Base-by-base conservation (phyloP, 1,140 invertebrate species). In the Microplitis demolitor region DNA sequence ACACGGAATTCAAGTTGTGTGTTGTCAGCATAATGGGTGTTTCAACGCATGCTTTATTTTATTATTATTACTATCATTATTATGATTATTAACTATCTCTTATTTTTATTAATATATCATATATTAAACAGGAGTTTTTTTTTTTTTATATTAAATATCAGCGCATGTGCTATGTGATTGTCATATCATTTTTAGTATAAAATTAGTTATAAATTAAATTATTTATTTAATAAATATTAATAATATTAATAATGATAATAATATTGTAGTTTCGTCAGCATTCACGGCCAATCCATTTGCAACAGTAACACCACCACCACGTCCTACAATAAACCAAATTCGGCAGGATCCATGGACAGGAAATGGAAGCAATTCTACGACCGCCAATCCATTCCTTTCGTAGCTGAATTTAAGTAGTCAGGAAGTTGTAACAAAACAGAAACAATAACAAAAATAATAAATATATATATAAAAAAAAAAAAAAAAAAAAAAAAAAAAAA, bases 311-410 rank as follows among this genome's bases (percentile, higher is more conserved):
- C 82, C 85, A 78, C 85, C 86, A 73, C 83, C 85, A 61, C 85
- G 85, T 82, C 85, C 85, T 76, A 80, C 85, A 66, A 88, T 87
- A 62, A 88, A 88, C 79, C 86, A 88, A 73, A 88, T 88, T 80
- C 85, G 86, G 77, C 85, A 87, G 70, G 85, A 88, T 80, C 85
- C 87, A 45, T 87, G 85, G 85, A 80, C 79, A 67, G 79, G 79
- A 73, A 84, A 82, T 73, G 78, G 54, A 13, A 33, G 63, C 50
- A 56, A 80, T 54, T 80, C 77, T 58, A 77, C 82, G 73, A 79
- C 84, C 71, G 84, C 84, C 33, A 88, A 88, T 84, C 87, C 87
- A 76, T 88, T 88, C 74, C 83, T 88, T 60, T 87, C 86, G 84
- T 88, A 88, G 84, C 85, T 76, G 72, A 76, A 75, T 74, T 69